phyloP scores from a whole-genome alignment of 1,140 invertebrate genomes.

The Tigriopus japonicus region DNA sequence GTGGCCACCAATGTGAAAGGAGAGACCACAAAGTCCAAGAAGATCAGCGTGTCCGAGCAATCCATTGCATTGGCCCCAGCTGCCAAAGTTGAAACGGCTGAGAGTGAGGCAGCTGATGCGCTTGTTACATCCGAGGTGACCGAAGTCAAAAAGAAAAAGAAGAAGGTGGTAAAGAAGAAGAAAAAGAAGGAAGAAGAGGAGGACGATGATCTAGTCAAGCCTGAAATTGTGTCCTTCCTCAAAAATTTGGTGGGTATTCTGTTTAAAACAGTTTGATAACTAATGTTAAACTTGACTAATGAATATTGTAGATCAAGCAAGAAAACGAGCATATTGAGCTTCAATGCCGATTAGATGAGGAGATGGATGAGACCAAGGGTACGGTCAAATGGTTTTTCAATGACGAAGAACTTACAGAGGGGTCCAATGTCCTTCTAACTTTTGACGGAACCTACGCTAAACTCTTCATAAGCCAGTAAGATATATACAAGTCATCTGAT shows the following conservation, averaged over 20 bases:
- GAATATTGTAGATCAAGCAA: conserved; percentile 5
- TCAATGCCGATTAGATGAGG: conserved; percentile 11
- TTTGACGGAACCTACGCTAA: conserved; percentile 13
- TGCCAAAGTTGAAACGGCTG: conserved; percentile 12
- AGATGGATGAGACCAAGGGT: conserved; percentile 9
- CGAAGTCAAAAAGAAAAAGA: conserved; percentile 18
- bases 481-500: not conserved
- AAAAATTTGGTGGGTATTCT: conserved; percentile 11
- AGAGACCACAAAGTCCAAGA: conserved; percentile 60
- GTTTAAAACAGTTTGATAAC: not conserved
- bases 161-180: conserved; percentile 18
- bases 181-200: conserved; percentile 15
- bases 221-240: conserved; percentile 12
- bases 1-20: conserved; percentile 83
- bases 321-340: conserved; percentile 11
- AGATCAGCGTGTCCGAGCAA: conserved; percentile 55
- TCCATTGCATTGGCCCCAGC: conserved; percentile 15
- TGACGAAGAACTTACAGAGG: not conserved
- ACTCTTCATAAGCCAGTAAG: not conserved
- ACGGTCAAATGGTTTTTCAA: conserved; percentile 13
- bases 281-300: not conserved
- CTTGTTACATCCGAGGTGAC: not conserved
- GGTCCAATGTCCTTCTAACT: not conserved
- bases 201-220: not conserved
- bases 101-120: conserved; percentile 9